Base-by-base conservation (phyloP, 2,888 invertebrate species). In the Agrochola litura region DNA sequence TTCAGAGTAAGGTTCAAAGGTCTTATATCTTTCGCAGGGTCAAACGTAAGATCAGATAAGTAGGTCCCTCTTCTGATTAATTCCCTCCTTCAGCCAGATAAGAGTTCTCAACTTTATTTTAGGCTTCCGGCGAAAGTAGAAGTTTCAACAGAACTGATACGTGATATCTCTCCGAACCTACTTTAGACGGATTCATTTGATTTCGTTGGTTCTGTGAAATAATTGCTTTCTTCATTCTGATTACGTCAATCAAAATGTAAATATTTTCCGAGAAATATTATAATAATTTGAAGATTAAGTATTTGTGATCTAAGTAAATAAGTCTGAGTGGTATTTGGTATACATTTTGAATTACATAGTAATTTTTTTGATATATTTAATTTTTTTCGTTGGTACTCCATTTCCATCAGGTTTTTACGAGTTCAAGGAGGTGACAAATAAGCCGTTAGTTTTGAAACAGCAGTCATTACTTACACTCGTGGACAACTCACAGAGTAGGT, bases 1-100 rank as follows among this genome's bases (percentile, higher is more conserved):
- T 56, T 49, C 22, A 22, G 49, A 73, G 43, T 54, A 61, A 41
- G 41, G 76, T 75, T 70, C 72, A 72, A 76, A 73, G 72, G 52
- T 66, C 49, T 12, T 73, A 52, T 61, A 74, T 67, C 68, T 69
- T 22, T 52, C n/a, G 19, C 65, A 60, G 76, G 86, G 73, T 79
- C 73, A 76, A 76, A 73, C 66, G 81, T 71, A 76, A 83, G 78
- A 86, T 77, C 84, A 61, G 86, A 88, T 88, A 88, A 81, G 68
- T 73, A 61, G 52, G 46, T 60, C 68, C 77, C 72, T 69, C 74
- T 60, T 75, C 72, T 81, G 84, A 88, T 83, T 86, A 83, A 88
- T 82, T 77, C 64, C 68, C 75, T 71, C 64, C 49, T 72, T 52
- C 43, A 73, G 54, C n/a, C 46, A 60, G 88, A 86, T 83, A 86